Evolutionary conservation across 2,888 invertebrate species (phyloP), one percentile per base, ranked within the genome.

Genomic region (Toxonevra muliebris): DNA sequence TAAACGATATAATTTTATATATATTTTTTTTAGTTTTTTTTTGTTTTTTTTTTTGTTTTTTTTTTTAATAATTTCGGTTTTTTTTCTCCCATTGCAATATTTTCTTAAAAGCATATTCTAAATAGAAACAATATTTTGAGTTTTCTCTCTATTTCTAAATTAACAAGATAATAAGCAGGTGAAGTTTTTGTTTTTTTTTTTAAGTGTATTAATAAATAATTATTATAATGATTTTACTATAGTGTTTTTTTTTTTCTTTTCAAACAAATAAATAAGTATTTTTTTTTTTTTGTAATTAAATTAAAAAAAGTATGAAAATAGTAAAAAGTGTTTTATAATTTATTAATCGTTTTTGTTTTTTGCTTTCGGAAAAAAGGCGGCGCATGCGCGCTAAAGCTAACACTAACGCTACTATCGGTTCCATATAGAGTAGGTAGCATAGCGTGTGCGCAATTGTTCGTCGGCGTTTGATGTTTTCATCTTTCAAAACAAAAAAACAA

Each of bases 1-100:
- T 74, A 74, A 79, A 74, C 73, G 75, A 76, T 78, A 48, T 73
- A 45, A 55, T 65, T 71, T 74, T 79, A 75, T 76, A 75, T 75
- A 74, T 73, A 75, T 69, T 70, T 76, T 78, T 74, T 79, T 71
- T 76, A 73, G 67, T 19, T 63, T 20, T 75, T 78, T 75, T 71
- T 30, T 61, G 65, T 62, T 65, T 53, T 70, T 74, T 77, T 75
- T 76, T 57, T 72, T 69, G 65, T 62, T 73, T 60, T 74, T 57
- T 69, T 43, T 70, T 66, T 71, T 66, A 61, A 73, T 71, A 72
- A 69, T 70, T 72, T 74, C 72, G 71, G 52, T 43, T 66, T 66
- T 12, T 48, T 43, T 61, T 58, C 65, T 66, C 55, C 66, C 61
- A 61, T 58, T 61, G 66, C 55, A 61, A 41, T 61, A 61, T 55